Conservation (phyloP, 2,888 invertebrate genomes). For the Acrobasis repandana region DNA sequence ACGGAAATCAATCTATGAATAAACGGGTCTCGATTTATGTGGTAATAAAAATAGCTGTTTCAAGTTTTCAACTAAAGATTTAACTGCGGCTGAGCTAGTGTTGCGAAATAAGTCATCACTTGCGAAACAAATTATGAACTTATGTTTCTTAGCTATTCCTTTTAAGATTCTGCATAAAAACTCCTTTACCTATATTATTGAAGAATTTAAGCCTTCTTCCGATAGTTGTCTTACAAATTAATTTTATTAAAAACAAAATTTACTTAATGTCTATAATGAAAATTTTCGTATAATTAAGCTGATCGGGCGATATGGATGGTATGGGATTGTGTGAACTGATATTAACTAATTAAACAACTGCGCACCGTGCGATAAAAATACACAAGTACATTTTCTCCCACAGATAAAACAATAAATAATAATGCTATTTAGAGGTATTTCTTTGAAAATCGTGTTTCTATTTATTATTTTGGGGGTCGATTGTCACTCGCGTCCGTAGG, state of each 20-base stretch:
- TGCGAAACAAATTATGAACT: slow-evolving; percentile 15
- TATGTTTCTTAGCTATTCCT: slow-evolving; percentile 9
- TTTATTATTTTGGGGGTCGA: too few relatives aligned
- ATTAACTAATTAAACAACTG: too few relatives aligned
- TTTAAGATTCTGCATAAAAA: neutral
- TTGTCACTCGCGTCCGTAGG: too few relatives aligned
- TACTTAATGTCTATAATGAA: too few relatives aligned
- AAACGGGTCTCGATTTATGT: neutral
- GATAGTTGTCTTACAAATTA: too few relatives aligned
- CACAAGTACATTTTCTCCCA: neutral
- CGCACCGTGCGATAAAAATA: neutral
- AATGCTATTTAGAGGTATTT: neutral
- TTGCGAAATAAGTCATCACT: slow-evolving; percentile 16
- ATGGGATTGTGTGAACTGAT: neutral
- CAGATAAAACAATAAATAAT: neutral
- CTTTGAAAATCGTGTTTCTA: neutral
- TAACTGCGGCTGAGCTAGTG: neutral
- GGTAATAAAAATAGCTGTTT: slow-evolving; percentile 8
- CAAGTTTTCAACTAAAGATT: slow-evolving; percentile 11
- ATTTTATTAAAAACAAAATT: too few relatives aligned
- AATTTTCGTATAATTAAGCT: too few relatives aligned
- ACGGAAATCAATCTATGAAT: slow-evolving; percentile 5
- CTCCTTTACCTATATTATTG: neutral
- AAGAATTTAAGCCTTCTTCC: too few relatives aligned
- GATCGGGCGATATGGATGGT: too few relatives aligned